A percentile compares a stretch with the other conserved stretches of the same genome.
Evolutionary conservation across 2,113 vertebrate species (phyloP).

Genomic region (Rattus norvegicus): GRCr8 NC_086023.1:114022501-114023000

Average conservation of each 20-base stretch:
- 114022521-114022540: neutral
- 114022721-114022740: neutral
- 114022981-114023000: conserved; percentile 27
- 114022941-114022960: conserved; percentile 36
- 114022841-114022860: neutral
- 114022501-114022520: neutral
- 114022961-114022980: neutral
- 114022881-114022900: neutral
- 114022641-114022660: neutral
- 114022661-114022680: neutral
- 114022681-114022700: neutral
- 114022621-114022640: neutral
- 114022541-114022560: neutral
- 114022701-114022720: neutral
- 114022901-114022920: conserved; percentile 54
- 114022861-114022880: conserved; percentile 43
- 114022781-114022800: neutral
- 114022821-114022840: neutral
- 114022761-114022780: conserved; percentile 19
- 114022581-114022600: neutral
- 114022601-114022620: neutral
- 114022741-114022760: conserved; percentile 23
- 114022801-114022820: neutral
- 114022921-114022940: conserved; percentile 46
- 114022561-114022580: neutral